A percentile compares a stretch with the other conserved stretches of the same genome.
Conservation (phyloP, 1,140 invertebrate genomes). For the Drosophila orosa region DNA sequence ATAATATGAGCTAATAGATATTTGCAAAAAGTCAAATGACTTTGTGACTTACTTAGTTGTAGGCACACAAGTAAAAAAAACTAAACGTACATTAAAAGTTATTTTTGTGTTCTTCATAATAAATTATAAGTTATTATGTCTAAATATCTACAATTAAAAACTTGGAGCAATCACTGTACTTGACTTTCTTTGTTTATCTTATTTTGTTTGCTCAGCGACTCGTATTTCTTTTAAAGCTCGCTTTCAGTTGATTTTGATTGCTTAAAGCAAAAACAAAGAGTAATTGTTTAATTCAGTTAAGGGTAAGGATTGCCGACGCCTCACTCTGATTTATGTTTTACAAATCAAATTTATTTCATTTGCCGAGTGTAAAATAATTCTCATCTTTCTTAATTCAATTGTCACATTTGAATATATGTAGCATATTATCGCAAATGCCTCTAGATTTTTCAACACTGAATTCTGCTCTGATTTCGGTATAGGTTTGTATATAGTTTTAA, state of each 20-base stretch:
- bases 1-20: not conserved
- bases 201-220: conserved; percentile 37
- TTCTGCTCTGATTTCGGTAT: not conserved
- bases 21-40: conserved; percentile 5
- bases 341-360: conserved; percentile 43
- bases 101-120: not conserved
- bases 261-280: conserved; percentile 55
- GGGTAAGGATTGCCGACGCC: conserved; percentile 29
- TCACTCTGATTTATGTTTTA: conserved; percentile 54
- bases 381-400: conserved; percentile 51
- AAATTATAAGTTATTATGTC: too few species aligned
- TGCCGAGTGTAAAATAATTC: conserved; percentile 23
- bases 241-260: conserved; percentile 52
- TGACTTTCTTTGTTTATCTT: conserved; percentile 75
- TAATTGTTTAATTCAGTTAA: conserved; percentile 45
- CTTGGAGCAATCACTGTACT: conserved; percentile 25
- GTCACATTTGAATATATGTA: conserved; percentile 33
- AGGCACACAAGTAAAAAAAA: not conserved
- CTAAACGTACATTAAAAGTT: not conserved
- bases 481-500: not conserved
- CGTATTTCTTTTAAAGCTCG: conserved; percentile 69
- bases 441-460: conserved; percentile 15
- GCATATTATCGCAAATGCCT: conserved; percentile 5
- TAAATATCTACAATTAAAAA: not conserved
- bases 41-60: not conserved